These are phyloP conservation scores for Acrossocheilus fasciatus DNA, from an alignment of 2,797 vertebrate genomes.

Conservation along the genomic window DNA sequence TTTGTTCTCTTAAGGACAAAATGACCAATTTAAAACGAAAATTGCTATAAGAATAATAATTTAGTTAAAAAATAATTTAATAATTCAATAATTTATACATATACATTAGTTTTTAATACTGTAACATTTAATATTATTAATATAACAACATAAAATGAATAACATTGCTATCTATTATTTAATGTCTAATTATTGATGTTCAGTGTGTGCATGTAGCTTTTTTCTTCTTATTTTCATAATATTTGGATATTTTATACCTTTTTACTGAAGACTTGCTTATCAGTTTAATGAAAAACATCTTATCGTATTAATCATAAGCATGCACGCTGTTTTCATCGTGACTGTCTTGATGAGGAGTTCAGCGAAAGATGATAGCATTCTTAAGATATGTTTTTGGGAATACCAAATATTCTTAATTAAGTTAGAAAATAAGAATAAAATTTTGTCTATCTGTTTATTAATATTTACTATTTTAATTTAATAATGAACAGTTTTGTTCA, in stretches of 20 bases:
- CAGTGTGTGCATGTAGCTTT: neutral
- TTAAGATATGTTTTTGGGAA: neutral
- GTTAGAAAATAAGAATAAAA: neutral
- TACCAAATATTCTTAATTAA: neutral
- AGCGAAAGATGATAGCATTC: neutral
- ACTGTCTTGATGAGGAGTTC: neutral
- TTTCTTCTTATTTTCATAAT: neutral
- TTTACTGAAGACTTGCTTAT: neutral
- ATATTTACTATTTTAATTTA: neutral
- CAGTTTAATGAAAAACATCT: neutral
- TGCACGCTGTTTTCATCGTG: neutral
- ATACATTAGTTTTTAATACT: neutral
- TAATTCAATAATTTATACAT: neutral
- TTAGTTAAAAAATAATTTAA: neutral
- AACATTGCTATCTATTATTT: neutral
- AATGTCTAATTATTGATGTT: neutral
- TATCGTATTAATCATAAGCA: neutral
- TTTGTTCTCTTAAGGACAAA: neutral
- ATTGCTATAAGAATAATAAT: neutral
- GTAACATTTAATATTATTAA: neutral
- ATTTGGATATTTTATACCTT: neutral
- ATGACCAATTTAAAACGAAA: neutral
- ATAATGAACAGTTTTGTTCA: neutral
- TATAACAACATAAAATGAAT: neutral
- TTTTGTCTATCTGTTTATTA: neutral